Percentiles rank a stretch among this genome's conserved stretches.
These are phyloP conservation scores for Drosophila tsacasi DNA, from an alignment of 1,140 invertebrate genomes.

Conservation along the genomic window DNA sequence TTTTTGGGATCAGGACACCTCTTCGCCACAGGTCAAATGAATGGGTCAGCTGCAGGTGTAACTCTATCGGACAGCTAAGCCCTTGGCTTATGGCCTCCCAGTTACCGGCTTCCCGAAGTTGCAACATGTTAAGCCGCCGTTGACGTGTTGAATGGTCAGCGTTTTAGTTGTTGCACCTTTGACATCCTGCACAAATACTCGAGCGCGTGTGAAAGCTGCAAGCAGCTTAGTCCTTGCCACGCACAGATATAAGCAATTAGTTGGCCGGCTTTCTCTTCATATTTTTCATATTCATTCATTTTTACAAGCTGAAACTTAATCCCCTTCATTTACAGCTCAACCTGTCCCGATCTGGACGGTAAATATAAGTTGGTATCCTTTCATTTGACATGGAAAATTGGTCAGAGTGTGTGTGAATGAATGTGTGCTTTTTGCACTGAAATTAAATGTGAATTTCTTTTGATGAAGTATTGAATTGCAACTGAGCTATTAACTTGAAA, in stretches of 20 bases:
- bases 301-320: conserved; percentile 40
- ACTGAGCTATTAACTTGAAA: neutral
- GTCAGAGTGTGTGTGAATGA: neutral
- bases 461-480: neutral
- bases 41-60: conserved; percentile 36
- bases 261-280: conserved; percentile 28
- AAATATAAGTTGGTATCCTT: conserved; percentile 26
- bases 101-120: conserved; percentile 7
- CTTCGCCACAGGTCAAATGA: conserved; percentile 22
- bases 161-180: conserved; percentile 58
- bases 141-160: conserved; percentile 65
- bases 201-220: conserved; percentile 31
- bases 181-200: conserved; percentile 39
- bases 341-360: neutral
- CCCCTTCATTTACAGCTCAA: conserved; percentile 53
- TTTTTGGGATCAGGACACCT: conserved; percentile 22
- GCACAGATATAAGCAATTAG: conserved; percentile 56
- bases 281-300: conserved; percentile 11
- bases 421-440: neutral
- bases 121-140: conserved; percentile 70
- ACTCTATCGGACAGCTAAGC: conserved; percentile 15
- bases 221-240: conserved; percentile 34
- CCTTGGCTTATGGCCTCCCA: conserved; percentile 5
- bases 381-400: neutral
- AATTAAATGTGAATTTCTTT: neutral